Percentiles rank a stretch among this genome's conserved stretches.
These are phyloP conservation scores for Sylvilagus bachmani DNA, from an alignment of 2,113 vertebrate genomes.

Conservation along the genomic window DNA sequence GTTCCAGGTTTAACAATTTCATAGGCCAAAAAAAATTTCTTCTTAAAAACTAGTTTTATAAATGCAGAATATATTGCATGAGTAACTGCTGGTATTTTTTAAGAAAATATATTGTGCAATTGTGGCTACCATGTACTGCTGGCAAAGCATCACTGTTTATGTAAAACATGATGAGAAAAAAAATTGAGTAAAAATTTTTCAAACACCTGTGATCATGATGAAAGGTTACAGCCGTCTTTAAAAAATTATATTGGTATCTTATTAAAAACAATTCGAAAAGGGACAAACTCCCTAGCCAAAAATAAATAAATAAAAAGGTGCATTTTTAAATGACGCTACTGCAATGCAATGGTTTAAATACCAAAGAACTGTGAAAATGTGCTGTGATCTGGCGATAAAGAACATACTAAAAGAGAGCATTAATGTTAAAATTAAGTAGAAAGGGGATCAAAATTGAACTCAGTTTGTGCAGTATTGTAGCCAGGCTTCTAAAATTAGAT, in stretches of 20 bases:
- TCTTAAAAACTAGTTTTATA: constrained; percentile 97
- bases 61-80: constrained; percentile 94
- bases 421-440: constrained; percentile 87
- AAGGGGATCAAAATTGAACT: constrained; percentile 88
- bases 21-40: constrained; percentile 90
- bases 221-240: constrained; percentile 86
- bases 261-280: constrained; percentile 84
- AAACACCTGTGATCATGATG: constrained; percentile 85
- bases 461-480: constrained; percentile 92
- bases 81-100: constrained; percentile 94
- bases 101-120: constrained; percentile 95
- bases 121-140: constrained; percentile 92
- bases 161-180: constrained; percentile 86
- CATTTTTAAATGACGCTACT: constrained; percentile 88
- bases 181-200: constrained; percentile 86
- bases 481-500: constrained; percentile 93
- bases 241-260: constrained; percentile 85
- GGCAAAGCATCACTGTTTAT: constrained; percentile 89
- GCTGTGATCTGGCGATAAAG: constrained; percentile 86
- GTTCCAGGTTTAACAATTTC: constrained; percentile 91
- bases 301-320: constrained; percentile 91
- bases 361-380: constrained; percentile 87
- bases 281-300: constrained; percentile 88
- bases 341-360: constrained; percentile 87
- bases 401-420: constrained; percentile 87